These are phyloP conservation scores for Amphiprion ocellaris DNA, from an alignment of 2,113 vertebrate species.

Conservation along the genomic window DNA sequence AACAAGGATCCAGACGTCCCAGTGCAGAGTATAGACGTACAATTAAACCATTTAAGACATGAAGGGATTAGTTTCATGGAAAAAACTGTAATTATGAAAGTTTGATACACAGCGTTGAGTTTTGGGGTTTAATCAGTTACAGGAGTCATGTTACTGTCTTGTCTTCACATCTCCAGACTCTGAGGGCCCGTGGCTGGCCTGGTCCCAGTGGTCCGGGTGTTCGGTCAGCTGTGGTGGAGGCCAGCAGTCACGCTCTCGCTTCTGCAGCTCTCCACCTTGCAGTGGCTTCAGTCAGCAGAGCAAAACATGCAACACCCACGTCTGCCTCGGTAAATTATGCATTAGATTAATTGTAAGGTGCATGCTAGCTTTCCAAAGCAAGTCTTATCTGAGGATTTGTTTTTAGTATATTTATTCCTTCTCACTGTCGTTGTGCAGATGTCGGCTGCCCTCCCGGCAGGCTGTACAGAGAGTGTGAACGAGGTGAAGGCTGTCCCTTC, in stretches of 20 bases:
- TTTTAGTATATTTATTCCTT: not conserved
- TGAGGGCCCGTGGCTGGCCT: constrained; percentile 68
- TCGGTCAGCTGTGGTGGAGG: constrained; percentile 80
- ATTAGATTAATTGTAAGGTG: not conserved
- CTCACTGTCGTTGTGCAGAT: constrained; percentile 74
- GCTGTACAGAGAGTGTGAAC: constrained; percentile 89
- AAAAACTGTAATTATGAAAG: too few relatives aligned
- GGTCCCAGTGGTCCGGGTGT: constrained; percentile 83
- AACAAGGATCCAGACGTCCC: too few relatives aligned
- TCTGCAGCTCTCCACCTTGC: constrained; percentile 75
- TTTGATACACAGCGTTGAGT: too few relatives aligned
- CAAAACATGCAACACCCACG: constrained; percentile 87
- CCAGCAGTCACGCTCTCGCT: constrained; percentile 76
- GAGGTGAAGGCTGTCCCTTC: constrained; percentile 89
- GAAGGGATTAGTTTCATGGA: too few relatives aligned
- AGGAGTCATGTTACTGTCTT: too few relatives aligned
- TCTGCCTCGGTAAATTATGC: constrained; percentile 83
- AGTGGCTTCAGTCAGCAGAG: constrained; percentile 74
- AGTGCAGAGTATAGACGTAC: too few relatives aligned
- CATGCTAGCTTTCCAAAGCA: not conserved
- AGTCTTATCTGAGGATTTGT: not conserved
- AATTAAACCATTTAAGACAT: too few relatives aligned
- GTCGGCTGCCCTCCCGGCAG: constrained; percentile 89
- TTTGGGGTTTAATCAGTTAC: too few relatives aligned
- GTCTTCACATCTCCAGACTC: constrained; percentile 64